Evolutionary conservation across 2,888 invertebrate species (phyloP), one percentile per base, ranked within the genome.

Genomic region (Epinotia bilunana): DNA sequence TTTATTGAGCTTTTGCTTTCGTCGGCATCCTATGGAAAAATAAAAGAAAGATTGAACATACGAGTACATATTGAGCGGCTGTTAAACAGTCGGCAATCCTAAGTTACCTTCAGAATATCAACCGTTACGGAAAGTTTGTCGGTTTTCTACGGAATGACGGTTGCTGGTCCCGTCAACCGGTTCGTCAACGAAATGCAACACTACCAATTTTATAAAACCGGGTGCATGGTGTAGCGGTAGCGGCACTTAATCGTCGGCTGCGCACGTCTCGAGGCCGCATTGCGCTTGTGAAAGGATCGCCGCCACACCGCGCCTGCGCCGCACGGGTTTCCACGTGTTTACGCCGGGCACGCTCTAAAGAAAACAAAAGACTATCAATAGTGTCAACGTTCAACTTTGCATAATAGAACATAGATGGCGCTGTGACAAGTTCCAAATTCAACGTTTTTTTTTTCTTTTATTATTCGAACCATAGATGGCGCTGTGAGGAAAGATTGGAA

Each of bases 271-370:
- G 57, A 58, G 68, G 68, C 57, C 43, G 33, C 53, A n/a, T 33
- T 65, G 65, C 65, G 53, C 46, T 72, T 74, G 77, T 77, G 77
- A 77, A 77, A 77, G 77, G 74, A 60, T 53, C 53, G n/a, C 53
- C n/a, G n/a, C 53, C 53, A 53, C n/a, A 53, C 73, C 39, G 60
- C 65, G 73, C 65, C 58, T 39, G 67, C 65, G 62, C 16, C 9
- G 13, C 57, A 33, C 23, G 13, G 67, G 73, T 73, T 73, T 39
- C 57, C 60, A 53, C 43, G 73, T 62, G 67, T 61, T 55, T 61
- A 61, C 49, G 33, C 61, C 13, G 62, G 61, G n/a, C 61, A 43
- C 33, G 46, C 49, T 16, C 23, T n/a, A 67, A 13, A 13, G 13
- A 46, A 13, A 53, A 53, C 53, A 53, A 53, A 53, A 53, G 53